Evolutionary conservation across 1,140 invertebrate species (phyloP).

Genomic region (Apis florea): DNA sequence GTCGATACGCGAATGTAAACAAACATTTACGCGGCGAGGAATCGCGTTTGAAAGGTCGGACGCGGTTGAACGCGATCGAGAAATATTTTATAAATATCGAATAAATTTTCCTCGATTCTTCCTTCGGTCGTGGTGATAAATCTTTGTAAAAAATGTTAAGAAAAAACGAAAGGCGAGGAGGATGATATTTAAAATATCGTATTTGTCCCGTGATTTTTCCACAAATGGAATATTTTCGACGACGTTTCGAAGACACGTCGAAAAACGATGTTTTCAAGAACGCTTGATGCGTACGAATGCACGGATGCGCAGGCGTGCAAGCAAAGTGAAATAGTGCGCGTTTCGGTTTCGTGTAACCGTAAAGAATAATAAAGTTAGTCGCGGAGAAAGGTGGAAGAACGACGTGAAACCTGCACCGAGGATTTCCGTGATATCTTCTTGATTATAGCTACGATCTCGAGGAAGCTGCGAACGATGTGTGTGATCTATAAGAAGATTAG

Average conservation of each 20-base stretch:
- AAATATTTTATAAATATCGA: too few species aligned
- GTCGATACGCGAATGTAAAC: too few species aligned
- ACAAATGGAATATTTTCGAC: neutral
- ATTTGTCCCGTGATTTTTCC: too few species aligned
- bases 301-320: neutral
- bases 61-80: too few species aligned
- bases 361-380: constrained; percentile 27
- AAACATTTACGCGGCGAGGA: too few species aligned
- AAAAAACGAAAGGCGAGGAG: too few species aligned
- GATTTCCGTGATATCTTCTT: constrained; percentile 42
- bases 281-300: neutral
- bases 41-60: too few species aligned
- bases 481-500: neutral
- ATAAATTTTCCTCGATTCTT: too few species aligned
- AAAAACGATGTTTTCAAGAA: neutral
- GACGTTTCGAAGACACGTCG: neutral
- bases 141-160: too few species aligned
- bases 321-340: neutral
- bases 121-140: too few species aligned
- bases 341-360: neutral
- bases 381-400: constrained; percentile 33
- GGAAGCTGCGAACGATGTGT: neutral
- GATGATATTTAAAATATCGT: too few species aligned
- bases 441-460: neutral
- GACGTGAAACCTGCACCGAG: neutral